These are phyloP conservation scores for Micronycteris hirsuta DNA, from an alignment of 2,113 vertebrate genomes.

Conservation along the genomic window DNA sequence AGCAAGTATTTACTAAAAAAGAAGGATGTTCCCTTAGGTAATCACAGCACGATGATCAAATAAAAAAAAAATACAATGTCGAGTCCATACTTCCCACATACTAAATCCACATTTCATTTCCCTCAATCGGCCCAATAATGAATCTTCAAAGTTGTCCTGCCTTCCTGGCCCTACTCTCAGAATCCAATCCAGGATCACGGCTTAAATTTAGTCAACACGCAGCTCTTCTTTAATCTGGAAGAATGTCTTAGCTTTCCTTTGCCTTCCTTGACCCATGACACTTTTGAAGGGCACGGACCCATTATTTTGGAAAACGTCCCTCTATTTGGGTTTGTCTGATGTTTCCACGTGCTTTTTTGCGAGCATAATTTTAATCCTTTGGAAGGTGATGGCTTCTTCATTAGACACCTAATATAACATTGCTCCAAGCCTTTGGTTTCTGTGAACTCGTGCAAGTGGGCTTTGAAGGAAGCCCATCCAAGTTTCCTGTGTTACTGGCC, in stretches of 20 bases:
- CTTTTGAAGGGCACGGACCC: neutral
- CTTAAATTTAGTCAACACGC: fast-evolving
- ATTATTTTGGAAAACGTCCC: neutral
- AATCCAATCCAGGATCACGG: neutral
- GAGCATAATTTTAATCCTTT: neutral
- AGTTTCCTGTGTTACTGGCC: neutral
- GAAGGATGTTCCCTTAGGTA: neutral
- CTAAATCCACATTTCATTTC: neutral
- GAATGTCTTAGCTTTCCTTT: neutral
- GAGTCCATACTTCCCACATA: neutral
- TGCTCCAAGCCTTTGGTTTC: neutral
- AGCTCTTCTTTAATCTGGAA: neutral
- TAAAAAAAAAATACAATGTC: neutral
- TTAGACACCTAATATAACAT: neutral
- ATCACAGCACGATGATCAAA: neutral
- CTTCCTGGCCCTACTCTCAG: no score
- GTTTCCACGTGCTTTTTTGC: neutral
- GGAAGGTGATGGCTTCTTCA: neutral
- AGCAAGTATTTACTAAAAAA: neutral
- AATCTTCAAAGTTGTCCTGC: fast-evolving
- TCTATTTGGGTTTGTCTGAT: neutral
- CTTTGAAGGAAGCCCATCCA: neutral
- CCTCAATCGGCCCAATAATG: neutral
- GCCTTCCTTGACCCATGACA: neutral
- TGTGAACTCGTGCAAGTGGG: neutral